These are phyloP conservation scores for Mycetomoellerius zeteki DNA, from an alignment of 1,140 invertebrate species.

Conservation along the genomic window DNA sequence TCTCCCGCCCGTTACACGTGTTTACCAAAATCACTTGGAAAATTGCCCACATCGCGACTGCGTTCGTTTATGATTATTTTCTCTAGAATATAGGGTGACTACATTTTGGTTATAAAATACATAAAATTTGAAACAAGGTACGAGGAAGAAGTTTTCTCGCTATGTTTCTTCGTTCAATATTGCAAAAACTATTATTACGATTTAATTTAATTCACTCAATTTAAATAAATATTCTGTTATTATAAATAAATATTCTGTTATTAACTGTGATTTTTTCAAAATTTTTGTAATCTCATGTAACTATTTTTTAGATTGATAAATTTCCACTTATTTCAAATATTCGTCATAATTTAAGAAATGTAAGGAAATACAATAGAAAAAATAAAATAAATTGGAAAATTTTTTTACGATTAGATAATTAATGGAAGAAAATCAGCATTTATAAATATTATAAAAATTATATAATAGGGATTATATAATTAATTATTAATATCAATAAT, in stretches of 20 bases:
- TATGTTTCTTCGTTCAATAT: not conserved
- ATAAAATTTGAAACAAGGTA: slow-evolving; percentile 7
- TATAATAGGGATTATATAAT: not conserved
- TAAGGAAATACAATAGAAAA: not conserved
- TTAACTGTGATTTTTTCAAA: not conserved
- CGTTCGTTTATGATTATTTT: slow-evolving; percentile 6
- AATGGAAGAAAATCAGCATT: not conserved
- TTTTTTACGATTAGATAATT: not conserved
- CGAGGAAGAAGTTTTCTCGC: not conserved
- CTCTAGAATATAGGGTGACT: not conserved
- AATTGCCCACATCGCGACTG: slow-evolving; percentile 13
- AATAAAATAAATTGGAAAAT: not conserved
- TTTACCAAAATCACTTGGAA: slow-evolving; percentile 43
- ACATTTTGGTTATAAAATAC: slow-evolving; percentile 17
- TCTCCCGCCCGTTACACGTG: slow-evolving; percentile 32
- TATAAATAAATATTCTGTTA: not conserved
- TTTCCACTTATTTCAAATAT: not conserved
- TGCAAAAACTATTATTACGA: not conserved
- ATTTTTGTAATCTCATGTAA: not conserved
- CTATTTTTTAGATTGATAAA: not conserved
- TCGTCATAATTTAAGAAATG: not conserved
- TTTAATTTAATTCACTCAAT: not conserved
- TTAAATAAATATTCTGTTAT: slow-evolving; percentile 19
- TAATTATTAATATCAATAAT: slow-evolving; percentile 30
- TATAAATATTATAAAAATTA: not conserved